Base-by-base conservation (phyloP, 2,797 vertebrate genomes). In the Dicrostonyx torquatus region DNA sequence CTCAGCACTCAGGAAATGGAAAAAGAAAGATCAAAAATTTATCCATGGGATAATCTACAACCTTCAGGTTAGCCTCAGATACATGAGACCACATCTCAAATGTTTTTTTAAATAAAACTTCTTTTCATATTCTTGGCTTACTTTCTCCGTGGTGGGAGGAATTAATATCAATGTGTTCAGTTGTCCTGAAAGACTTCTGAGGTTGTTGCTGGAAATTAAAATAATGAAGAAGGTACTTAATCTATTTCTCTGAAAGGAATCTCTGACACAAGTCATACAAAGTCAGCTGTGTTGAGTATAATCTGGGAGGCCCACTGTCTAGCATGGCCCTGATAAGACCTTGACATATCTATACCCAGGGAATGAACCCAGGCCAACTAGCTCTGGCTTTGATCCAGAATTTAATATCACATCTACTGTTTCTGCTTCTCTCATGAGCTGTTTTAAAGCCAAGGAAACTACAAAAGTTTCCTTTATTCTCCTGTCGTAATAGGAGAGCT, bases 391-490 rank as follows among this genome's bases (percentile, higher is more conserved):
- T 55, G 60, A 62, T 55, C 24, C 62, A 45, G 45, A 87, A 48
- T n/a, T 68, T 77, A 82, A 93, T 77, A 68, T 45, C 70, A 78
- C 90, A 50, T 87, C 50, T 37, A 62, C 83, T 89, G 76, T 72
- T 26, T 82, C 31, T 83, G 43, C 17, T 48, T 29, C n/a, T 82
- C 31, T 70, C 62, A 45, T n/a, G 12, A 76, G 68, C 75, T 90
- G 31, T 58, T 62, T 31, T 90, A 75, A 90, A 92, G 87, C 48
- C 84, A 83, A 24, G 70, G 53, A 76, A 88, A 86, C 84, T 24
- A 90, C 34, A 90, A 72, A 87, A 53, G 60, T 55, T 55, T 84
- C 34, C 40, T 87, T 88, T 87, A 26, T 78, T 58, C 8, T 93
- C 34, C 37, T 87, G 76, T 34, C 37, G 7, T 76, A 58, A 58